phyloP scores from a whole-genome alignment of 2,113 vertebrate genomes.

The Lepidothrix coronata region DNA sequence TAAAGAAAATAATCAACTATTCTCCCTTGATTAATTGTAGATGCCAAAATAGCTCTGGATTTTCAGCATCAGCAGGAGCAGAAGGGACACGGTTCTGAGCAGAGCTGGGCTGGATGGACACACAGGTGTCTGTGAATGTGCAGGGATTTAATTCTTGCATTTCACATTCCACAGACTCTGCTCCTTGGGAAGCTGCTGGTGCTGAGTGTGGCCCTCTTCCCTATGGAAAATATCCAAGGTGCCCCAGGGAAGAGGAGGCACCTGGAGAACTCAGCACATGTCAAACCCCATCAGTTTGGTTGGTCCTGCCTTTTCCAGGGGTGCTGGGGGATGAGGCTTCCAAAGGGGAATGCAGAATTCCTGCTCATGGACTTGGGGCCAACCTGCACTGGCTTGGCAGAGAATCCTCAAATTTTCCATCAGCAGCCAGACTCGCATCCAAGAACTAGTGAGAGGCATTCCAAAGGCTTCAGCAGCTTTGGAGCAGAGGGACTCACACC shows the following conservation, averaged over 20 bases:
- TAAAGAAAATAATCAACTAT: background rate
- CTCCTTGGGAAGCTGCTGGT: background rate
- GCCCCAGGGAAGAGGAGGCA: background rate
- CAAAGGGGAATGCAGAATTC: accelerated
- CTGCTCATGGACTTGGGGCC: background rate
- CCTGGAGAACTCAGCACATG: background rate
- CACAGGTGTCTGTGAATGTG: background rate
- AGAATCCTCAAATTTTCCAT: background rate
- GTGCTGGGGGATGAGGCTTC: background rate
- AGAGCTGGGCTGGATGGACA: background rate
- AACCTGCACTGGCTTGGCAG: background rate
- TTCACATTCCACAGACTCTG: constrained; percentile 1
- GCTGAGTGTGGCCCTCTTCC: background rate
- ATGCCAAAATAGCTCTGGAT: background rate
- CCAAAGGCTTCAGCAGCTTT: background rate
- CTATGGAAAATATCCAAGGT: background rate
- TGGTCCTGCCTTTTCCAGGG: background rate
- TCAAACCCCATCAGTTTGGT: background rate
- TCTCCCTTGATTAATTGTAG: background rate
- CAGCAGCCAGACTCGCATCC: background rate
- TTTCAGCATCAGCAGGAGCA: background rate
- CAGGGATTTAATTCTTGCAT: background rate
- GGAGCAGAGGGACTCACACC: background rate
- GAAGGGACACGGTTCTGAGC: background rate
- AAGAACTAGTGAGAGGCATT: background rate